Base-by-base conservation (phyloP, 1,140 invertebrate species). In the Trachymyrmex septentrionalis region DNA sequence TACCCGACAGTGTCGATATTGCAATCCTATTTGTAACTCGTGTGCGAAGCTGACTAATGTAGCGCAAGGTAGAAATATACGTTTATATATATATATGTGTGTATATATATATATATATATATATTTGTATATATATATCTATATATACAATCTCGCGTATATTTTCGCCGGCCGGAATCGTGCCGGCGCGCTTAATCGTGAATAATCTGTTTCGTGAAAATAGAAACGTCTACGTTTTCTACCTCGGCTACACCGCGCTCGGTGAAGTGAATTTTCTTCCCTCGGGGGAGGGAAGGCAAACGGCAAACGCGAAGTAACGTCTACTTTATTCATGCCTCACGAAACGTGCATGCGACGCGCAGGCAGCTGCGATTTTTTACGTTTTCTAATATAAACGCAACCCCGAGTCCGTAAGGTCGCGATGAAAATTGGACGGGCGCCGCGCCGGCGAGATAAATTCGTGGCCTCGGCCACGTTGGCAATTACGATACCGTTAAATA, bases 191-290 rank as follows among this genome's bases (percentile, higher is more conserved):
- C 38, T 73, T 84, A 84, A 84, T 84, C 69, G 69, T 73, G 69
- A 84, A 84, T 84, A 84, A 84, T 84, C 69, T 73, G 55, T 73
- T 84, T 84, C 55, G 69, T 14, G 80, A 84, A 84, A 84, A 84
- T 84, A 84, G 67, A 63, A 84, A 84, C 24, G 80, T 84, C 80
- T 73, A 73, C 69, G 38, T 61, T 84, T 50, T 34, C 69, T 24
- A 21, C 48, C 30, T 24, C 34, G 21, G 67, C 19, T 72, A 34
- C n/a, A 55, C 16, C 53, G 55, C 38, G 80, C 80, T 30, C 67
- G 38, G 80, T 30, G 55, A 34, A 84, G 80, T 84, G 69, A 84
- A 84, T 84, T 84, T 84, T 73, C 80, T 84, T 84, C 69, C 27
- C 80, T 50, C 27, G 24, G 34, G 12, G 38, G 38, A 10, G 38